Percentiles rank a stretch among this genome's conserved stretches.
Evolutionary conservation across 2,113 vertebrate genomes (phyloP).

Genomic region (Nerophis lumbriciformis): DNA sequence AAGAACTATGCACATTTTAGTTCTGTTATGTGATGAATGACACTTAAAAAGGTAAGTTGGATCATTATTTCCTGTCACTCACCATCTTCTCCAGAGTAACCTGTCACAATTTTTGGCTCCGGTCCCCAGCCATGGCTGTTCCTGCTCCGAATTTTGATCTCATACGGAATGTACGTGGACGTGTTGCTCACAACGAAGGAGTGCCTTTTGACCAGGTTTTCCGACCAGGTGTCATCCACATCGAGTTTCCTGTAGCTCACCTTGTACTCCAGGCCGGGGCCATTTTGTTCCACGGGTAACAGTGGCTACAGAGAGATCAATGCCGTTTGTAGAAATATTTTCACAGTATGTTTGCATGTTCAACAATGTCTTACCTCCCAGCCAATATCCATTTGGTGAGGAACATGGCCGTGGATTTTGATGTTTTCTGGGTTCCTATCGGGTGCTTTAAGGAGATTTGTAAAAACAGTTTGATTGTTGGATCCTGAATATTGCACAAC

Average conservation of each 20-base stretch:
- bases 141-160: constrained; percentile 86
- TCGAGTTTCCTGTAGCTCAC: constrained; percentile 84
- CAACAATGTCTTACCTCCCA: constrained; percentile 80
- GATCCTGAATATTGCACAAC: neutral
- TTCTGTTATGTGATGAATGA: too few relatives aligned
- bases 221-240: constrained; percentile 73
- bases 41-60: too few relatives aligned
- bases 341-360: neutral
- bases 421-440: constrained; percentile 90
- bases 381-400: constrained; percentile 90
- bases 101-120: constrained; percentile 75
- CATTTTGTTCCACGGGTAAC: constrained; percentile 79
- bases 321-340: neutral
- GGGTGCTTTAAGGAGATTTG: constrained; percentile 76
- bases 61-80: constrained; percentile 46
- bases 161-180: constrained; percentile 85
- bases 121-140: constrained; percentile 84
- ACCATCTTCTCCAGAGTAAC: constrained; percentile 94
- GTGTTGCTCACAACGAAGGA: constrained; percentile 78
- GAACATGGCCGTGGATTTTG: constrained; percentile 80
- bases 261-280: constrained; percentile 86
- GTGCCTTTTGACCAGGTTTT: constrained; percentile 79
- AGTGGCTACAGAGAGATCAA: constrained; percentile 71
- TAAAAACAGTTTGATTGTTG: neutral
- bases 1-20: too few relatives aligned